phyloP scores from a whole-genome alignment of 2,888 invertebrate species.

The Cantharis rufa region DNA sequence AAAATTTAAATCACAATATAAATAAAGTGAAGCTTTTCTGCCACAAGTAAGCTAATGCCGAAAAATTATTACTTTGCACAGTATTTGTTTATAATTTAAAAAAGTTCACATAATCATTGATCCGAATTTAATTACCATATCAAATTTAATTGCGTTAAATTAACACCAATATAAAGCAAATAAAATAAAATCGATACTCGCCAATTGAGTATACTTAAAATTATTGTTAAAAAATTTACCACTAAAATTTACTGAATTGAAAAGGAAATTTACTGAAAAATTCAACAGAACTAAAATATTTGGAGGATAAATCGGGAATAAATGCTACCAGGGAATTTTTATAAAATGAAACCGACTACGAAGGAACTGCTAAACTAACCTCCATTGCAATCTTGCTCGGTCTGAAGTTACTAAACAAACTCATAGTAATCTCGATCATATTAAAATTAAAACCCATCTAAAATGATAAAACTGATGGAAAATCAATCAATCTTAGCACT shows the following conservation, averaged over 20 bases:
- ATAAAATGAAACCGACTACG: background rate
- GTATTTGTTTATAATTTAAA: background rate
- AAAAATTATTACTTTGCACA: too few species aligned
- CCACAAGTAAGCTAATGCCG: too few species aligned
- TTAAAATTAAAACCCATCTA: background rate
- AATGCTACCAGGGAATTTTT: background rate
- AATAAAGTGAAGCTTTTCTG: background rate
- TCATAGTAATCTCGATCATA: background rate
- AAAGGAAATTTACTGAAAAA: background rate
- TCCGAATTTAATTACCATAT: background rate
- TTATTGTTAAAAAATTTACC: background rate
- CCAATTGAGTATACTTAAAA: background rate
- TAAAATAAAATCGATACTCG: background rate
- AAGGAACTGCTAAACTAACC: background rate
- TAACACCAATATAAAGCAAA: background rate
- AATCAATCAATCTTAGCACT: constrained; percentile 32
- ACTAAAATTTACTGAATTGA: background rate
- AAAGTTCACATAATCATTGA: background rate
- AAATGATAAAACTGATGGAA: constrained; percentile 14
- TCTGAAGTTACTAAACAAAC: background rate
- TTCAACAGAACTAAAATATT: background rate
- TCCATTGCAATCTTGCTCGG: background rate
- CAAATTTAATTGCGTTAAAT: background rate
- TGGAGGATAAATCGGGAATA: background rate
- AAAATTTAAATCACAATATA: background rate